Percentiles rank a stretch among this genome's conserved stretches.
Evolutionary conservation across 2,888 invertebrate species (phyloP).

Genomic region (Synergus laeviventris): DNA sequence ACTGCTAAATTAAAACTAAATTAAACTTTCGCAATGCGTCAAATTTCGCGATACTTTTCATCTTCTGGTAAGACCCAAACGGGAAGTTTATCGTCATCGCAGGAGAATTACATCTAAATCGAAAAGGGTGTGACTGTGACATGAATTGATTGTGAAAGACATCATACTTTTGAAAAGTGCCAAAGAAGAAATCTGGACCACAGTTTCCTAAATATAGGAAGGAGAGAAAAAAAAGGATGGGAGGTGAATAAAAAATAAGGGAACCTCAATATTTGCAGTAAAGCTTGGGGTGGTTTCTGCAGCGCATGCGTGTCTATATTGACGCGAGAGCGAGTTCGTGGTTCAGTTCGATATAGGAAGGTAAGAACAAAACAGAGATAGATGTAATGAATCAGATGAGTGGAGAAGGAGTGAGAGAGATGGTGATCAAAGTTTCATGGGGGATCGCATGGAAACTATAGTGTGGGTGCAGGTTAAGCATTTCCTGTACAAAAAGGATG

Average conservation of each 20-base stretch:
- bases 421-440: slow-evolving; percentile 38
- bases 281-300: slow-evolving; percentile 41
- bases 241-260: slow-evolving; percentile 46
- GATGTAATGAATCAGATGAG: slow-evolving; percentile 41
- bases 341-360: slow-evolving; percentile 62
- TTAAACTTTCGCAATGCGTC: slow-evolving; percentile 7
- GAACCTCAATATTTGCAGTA: slow-evolving; percentile 42
- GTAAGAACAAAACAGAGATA: slow-evolving; percentile 64
- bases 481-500: slow-evolving; percentile 8
- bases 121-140: background rate
- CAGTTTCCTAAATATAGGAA: background rate
- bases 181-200: background rate
- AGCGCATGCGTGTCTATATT: slow-evolving; percentile 72
- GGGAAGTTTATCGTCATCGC: background rate
- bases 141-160: background rate
- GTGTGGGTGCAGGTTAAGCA: slow-evolving; percentile 7
- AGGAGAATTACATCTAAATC: background rate
- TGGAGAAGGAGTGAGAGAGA: slow-evolving; percentile 30
- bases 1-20: too few species aligned
- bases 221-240: slow-evolving; percentile 19
- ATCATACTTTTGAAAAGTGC: background rate
- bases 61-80: background rate
- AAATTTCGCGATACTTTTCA: background rate
- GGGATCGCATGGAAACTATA: slow-evolving; percentile 1
- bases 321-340: slow-evolving; percentile 63